These are phyloP conservation scores for Willowsia nigromaculata DNA, from an alignment of 2,888 invertebrate species.

Conservation along the genomic window DNA sequence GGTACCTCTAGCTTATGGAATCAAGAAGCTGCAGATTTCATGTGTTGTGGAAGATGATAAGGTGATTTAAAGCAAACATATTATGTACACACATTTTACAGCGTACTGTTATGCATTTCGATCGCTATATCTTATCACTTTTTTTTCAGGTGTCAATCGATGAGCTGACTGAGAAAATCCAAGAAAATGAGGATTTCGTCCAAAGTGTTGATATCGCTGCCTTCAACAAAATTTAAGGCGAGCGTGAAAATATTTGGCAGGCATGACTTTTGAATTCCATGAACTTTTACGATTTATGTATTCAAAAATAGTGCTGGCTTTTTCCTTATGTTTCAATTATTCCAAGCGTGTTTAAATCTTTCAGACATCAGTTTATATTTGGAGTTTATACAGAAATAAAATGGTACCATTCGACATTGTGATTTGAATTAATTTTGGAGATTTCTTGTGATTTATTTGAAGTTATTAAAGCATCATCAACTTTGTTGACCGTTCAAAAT, in stretches of 20 bases:
- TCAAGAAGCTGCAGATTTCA: constrained; percentile 93
- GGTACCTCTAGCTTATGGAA: constrained; percentile 94
- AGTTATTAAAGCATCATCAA: too few relatives aligned
- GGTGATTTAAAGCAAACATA: constrained; percentile 74
- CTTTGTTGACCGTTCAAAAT: too few relatives aligned
- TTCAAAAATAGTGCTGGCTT: constrained; percentile 2
- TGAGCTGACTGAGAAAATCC: constrained; percentile 92
- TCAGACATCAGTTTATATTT: neutral
- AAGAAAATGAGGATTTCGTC: constrained; percentile 90
- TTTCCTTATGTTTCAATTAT: neutral
- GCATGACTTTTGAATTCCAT: neutral
- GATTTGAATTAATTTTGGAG: neutral
- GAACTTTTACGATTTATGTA: neutral
- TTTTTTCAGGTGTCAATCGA: constrained; percentile 89
- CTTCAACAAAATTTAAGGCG: constrained; percentile 84
- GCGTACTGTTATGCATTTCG: neutral
- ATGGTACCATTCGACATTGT: neutral
- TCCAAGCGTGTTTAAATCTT: neutral
- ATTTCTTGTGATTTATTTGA: too few relatives aligned
- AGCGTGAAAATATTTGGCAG: neutral
- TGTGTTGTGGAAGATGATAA: constrained; percentile 98
- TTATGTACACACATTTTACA: too few relatives aligned
- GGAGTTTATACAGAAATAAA: constrained; percentile 13
- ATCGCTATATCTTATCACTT: neutral
- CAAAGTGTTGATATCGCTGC: constrained; percentile 95